Conservation (phyloP, 2,797 vertebrate genomes). For the Propithecus deckenii region DNA sequence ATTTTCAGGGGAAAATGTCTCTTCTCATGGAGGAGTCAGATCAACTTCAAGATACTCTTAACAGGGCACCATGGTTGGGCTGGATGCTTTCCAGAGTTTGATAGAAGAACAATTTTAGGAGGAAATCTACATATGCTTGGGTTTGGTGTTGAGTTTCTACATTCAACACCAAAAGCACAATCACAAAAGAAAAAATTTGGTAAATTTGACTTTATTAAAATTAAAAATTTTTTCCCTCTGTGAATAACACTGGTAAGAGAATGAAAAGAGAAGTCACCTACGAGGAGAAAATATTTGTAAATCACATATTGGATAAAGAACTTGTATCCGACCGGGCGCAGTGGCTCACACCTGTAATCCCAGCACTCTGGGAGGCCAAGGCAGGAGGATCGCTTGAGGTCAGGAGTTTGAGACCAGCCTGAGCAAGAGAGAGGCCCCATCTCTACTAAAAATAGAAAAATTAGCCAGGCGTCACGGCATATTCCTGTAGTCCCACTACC, state of each 20-base stretch:
- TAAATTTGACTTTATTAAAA: background rate
- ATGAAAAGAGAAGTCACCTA: no score
- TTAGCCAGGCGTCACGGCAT: background rate
- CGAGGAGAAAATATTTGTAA: no score
- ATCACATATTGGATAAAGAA: no score
- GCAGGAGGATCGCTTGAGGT: background rate
- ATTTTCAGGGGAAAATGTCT: background rate
- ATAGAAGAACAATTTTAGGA: background rate
- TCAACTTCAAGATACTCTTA: background rate
- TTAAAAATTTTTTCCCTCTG: background rate
- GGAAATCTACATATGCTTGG: background rate
- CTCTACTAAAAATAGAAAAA: background rate
- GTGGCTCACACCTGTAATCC: background rate
- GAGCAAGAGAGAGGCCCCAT: background rate
- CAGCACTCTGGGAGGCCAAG: background rate
- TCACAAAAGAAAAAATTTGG: background rate
- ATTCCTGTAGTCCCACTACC: background rate
- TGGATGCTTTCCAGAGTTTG: background rate
- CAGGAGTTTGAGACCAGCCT: background rate
- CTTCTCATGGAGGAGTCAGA: background rate
- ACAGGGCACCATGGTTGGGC: background rate
- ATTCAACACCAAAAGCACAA: background rate
- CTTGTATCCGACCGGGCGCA: fast-evolving
- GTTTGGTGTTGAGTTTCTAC: background rate
- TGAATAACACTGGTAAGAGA: no score